Evolutionary conservation across 2,113 vertebrate species (phyloP).

Genomic region (Calypte anna): DNA sequence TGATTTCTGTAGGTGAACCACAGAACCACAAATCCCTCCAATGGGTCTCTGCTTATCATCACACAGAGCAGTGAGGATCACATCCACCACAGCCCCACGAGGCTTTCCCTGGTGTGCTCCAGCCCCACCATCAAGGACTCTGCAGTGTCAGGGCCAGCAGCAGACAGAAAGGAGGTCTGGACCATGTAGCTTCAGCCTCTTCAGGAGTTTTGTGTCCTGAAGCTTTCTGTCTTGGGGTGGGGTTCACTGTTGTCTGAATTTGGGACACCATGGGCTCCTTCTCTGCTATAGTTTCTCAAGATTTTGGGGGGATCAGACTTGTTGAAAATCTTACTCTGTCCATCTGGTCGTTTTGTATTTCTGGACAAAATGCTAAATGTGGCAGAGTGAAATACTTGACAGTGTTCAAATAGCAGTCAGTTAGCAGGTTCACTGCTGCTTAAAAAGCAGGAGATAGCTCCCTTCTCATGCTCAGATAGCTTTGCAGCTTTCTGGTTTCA

Average conservation of each 20-base stretch:
- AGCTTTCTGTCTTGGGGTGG: neutral
- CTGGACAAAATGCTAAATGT: neutral
- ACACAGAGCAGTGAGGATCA: neutral
- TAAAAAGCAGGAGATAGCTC: neutral
- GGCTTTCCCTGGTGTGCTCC: neutral
- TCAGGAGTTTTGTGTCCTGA: neutral
- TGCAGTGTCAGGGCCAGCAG: neutral
- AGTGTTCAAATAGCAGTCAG: neutral
- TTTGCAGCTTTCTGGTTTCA: neutral
- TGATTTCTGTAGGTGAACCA: neutral
- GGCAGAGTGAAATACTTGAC: neutral
- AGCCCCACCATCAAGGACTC: neutral
- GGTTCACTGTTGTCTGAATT: fast-evolving
- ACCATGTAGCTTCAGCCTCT: neutral
- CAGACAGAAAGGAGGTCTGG: neutral
- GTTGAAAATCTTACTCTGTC: neutral
- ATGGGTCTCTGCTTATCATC: constrained; percentile 1
- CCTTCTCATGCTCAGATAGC: neutral
- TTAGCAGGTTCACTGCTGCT: neutral
- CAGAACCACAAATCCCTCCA: constrained; percentile 23
- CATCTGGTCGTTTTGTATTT: neutral
- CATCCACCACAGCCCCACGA: fast-evolving
- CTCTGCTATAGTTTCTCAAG: neutral
- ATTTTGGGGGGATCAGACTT: neutral
- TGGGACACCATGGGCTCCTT: neutral